A percentile compares a stretch with the other conserved stretches of the same genome.
These are phyloP conservation scores for Heliornis fulica DNA, from an alignment of 2,113 vertebrate genomes.

Conservation along the genomic window DNA sequence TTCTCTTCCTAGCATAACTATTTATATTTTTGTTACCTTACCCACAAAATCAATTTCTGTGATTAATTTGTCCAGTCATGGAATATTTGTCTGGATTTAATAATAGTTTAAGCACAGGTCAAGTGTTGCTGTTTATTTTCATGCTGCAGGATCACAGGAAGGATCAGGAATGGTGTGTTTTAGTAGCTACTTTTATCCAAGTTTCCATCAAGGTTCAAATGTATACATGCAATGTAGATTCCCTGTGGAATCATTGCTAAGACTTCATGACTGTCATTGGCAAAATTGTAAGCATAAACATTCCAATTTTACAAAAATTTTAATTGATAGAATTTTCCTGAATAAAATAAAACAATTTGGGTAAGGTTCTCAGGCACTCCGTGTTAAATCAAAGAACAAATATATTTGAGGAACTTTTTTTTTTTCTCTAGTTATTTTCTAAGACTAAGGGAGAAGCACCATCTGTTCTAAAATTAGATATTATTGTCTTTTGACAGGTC, in stretches of 20 bases:
- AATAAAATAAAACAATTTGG: background rate
- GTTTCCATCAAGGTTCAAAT: background rate
- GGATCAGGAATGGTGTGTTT: background rate
- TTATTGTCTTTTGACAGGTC: background rate
- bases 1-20: background rate
- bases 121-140: background rate
- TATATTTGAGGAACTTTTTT: background rate
- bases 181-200: background rate
- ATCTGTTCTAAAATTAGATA: background rate
- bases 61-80: background rate
- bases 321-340: background rate
- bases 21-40: background rate
- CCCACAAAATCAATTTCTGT: background rate
- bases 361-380: background rate
- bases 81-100: background rate
- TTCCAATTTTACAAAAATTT: background rate
- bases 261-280: background rate
- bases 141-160: background rate
- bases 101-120: background rate
- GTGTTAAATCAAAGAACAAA: background rate
- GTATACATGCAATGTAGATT: background rate
- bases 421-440: background rate
- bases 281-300: background rate
- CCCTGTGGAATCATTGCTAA: rapidly evolving
- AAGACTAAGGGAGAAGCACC: background rate